These are phyloP conservation scores for Colossoma macropomum DNA, from an alignment of 2,113 vertebrate species.

Conservation along the genomic window DNA sequence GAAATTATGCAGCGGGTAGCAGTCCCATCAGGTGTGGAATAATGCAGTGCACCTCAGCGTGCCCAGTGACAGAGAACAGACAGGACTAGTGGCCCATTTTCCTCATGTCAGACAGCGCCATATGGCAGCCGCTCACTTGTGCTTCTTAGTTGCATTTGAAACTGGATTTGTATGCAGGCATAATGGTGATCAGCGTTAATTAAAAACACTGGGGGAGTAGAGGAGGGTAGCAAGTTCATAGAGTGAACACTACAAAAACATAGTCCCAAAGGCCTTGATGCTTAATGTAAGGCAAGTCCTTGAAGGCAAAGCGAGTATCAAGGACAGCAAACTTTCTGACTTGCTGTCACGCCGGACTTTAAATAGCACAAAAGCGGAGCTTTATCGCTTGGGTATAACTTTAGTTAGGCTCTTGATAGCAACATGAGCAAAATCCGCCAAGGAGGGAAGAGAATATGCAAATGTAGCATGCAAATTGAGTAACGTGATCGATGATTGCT, in stretches of 20 bases:
- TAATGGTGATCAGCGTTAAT: conserved; percentile 77
- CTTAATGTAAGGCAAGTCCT: conserved; percentile 73
- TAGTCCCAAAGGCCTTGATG: conserved; percentile 71
- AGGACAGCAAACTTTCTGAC: conserved; percentile 64
- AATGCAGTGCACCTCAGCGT: conserved; percentile 34
- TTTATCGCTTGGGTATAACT: conserved; percentile 30
- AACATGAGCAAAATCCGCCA: conserved; percentile 6
- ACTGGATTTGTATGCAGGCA: conserved; percentile 74
- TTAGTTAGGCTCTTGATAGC: conserved; percentile 47
- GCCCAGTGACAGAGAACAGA: conserved; percentile 80
- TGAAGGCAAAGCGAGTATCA: conserved; percentile 72
- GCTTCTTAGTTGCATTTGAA: conserved; percentile 75
- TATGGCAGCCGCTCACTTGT: conserved; percentile 74
- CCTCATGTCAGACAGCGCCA: conserved; percentile 82
- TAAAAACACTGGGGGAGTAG: conserved; percentile 68
- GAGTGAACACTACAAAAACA: conserved; percentile 55
- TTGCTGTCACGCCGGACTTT: conserved; percentile 66
- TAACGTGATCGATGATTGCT: conserved; percentile 39
- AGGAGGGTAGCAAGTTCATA: conserved; percentile 53
- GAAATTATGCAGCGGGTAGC: conserved; percentile 24
- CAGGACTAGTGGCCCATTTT: conserved; percentile 82
- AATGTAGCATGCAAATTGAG: conserved; percentile 35
- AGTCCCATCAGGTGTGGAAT: conserved; percentile 37
- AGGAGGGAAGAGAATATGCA: conserved; percentile 29
- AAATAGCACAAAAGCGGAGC: conserved; percentile 64